These are phyloP conservation scores for Gymnocephalus cernua DNA, from an alignment of 2,113 vertebrate genomes.

Conservation along the genomic window DNA sequence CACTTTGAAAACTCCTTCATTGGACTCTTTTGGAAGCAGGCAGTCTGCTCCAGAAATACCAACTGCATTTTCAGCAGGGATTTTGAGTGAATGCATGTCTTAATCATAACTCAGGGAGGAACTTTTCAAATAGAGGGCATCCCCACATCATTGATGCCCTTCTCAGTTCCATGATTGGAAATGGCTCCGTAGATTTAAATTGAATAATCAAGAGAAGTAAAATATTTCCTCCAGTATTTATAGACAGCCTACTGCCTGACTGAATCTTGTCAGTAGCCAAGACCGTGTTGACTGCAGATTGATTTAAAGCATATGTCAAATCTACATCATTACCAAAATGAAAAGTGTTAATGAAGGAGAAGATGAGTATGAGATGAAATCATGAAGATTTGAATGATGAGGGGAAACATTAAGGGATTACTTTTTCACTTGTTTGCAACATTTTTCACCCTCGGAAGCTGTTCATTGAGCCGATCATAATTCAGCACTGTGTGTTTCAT, in stretches of 20 bases:
- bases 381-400: conserved; percentile 30
- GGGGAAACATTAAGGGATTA: conserved; percentile 10
- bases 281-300: conserved; percentile 33
- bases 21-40: background rate
- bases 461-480: background rate
- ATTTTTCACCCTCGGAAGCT: conserved; percentile 7
- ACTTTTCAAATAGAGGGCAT: conserved; percentile 41
- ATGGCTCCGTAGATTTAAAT: conserved; percentile 16
- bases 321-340: conserved; percentile 22
- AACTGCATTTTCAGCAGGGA: background rate
- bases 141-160: conserved; percentile 1
- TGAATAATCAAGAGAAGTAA: conserved; percentile 37
- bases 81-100: conserved; percentile 15
- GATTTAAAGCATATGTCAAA: conserved; percentile 30
- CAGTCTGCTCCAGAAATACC: background rate
- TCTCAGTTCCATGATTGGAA: conserved; percentile 39
- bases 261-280: background rate
- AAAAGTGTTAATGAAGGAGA: conserved; percentile 27
- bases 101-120: conserved; percentile 4
- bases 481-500: too few species aligned
- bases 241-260: background rate
- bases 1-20: background rate
- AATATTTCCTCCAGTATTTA: conserved; percentile 34
- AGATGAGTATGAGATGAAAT: conserved; percentile 21
- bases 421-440: background rate